Conservation (phyloP, 2,888 invertebrate genomes). For the Dryocosmus kuriphilus region DNA sequence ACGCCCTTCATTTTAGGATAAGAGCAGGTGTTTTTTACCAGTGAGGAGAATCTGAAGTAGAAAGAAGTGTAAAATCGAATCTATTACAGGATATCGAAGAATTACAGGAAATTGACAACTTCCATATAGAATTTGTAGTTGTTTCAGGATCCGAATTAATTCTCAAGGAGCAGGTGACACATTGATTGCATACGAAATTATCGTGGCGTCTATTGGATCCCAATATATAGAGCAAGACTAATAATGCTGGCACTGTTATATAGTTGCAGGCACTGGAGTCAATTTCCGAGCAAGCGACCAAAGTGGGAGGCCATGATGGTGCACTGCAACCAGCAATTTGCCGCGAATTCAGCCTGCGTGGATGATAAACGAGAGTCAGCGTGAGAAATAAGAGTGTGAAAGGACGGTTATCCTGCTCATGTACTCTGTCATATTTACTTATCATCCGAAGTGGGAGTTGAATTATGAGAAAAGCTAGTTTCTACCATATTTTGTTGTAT, state of each 20-base stretch:
- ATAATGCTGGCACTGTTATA: background rate
- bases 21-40: too few relatives aligned
- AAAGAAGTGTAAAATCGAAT: too few relatives aligned
- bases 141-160: conserved; percentile 2
- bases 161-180: background rate
- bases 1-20: too few relatives aligned
- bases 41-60: too few relatives aligned
- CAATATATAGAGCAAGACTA: background rate
- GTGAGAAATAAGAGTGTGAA: conserved; percentile 49
- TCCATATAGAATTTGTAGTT: too few relatives aligned
- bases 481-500: background rate
- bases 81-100: too few relatives aligned
- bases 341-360: conserved; percentile 60
- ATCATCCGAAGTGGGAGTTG: background rate
- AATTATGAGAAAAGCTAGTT: background rate
- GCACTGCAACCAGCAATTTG: conserved; percentile 59
- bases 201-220: background rate
- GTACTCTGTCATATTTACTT: conserved; percentile 11
- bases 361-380: conserved; percentile 65
- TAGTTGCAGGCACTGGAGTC: background rate
- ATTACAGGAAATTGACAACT: too few relatives aligned
- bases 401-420: conserved; percentile 8
- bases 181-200: conserved; percentile 10
- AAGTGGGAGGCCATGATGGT: conserved; percentile 45
- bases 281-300: background rate